Evolutionary conservation across 1,140 invertebrate genomes (phyloP).

Genomic region (Diorhabda carinulata): DNA sequence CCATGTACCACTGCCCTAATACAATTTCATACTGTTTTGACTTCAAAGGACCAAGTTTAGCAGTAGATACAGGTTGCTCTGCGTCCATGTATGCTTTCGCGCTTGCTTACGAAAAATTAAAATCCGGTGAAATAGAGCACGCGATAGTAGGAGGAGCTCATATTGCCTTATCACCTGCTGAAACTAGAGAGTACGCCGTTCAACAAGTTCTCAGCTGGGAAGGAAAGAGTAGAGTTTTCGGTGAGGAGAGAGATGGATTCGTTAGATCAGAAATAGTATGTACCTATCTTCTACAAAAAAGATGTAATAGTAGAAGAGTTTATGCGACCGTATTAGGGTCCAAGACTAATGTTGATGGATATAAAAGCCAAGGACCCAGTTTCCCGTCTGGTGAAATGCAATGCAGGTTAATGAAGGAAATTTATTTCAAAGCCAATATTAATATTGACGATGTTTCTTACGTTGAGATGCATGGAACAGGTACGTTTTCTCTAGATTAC

Average conservation of each 20-base stretch:
- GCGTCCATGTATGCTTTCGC: constrained; percentile 79
- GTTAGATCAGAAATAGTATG: constrained; percentile 70
- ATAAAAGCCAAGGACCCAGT: constrained; percentile 73
- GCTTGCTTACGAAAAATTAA: constrained; percentile 71
- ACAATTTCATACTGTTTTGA: constrained; percentile 73
- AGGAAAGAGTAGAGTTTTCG: constrained; percentile 85
- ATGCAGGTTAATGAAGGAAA: constrained; percentile 66
- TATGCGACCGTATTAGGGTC: constrained; percentile 57
- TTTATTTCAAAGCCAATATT: constrained; percentile 58
- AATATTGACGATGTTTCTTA: constrained; percentile 67
- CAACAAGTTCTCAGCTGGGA: constrained; percentile 78
- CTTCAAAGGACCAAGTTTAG: constrained; percentile 69
- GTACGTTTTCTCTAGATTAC: constrained; percentile 46
- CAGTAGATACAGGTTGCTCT: constrained; percentile 83
- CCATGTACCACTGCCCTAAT: constrained; percentile 56
- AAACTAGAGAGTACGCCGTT: constrained; percentile 72
- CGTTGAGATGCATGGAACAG: constrained; percentile 52
- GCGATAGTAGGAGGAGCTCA: constrained; percentile 82
- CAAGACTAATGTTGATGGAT: constrained; percentile 77
- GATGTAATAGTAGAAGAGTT: constrained; percentile 67
- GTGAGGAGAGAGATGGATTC: constrained; percentile 71
- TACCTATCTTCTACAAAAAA: constrained; percentile 76
- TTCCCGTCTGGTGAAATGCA: constrained; percentile 84
- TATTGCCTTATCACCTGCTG: constrained; percentile 75
- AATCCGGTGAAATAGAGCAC: constrained; percentile 72